Evolutionary conservation across 2,797 vertebrate species (phyloP).

Genomic region (Neostethus bicornis): DNA sequence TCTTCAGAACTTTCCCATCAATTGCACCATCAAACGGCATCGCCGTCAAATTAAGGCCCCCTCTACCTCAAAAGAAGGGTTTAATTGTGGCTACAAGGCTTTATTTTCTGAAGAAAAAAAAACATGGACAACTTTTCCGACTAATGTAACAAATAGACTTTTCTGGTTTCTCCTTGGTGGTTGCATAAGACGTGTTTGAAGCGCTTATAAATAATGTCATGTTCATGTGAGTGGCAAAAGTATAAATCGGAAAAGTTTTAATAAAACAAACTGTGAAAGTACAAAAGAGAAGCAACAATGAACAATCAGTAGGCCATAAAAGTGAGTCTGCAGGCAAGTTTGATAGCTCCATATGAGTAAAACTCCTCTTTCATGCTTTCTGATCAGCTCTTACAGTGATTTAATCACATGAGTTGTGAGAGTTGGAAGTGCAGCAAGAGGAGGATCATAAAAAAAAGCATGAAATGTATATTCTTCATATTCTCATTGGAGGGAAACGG

Average conservation of each 20-base stretch:
- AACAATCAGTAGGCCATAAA: conserved; percentile 42
- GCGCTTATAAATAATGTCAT: conserved; percentile 12
- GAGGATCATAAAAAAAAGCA: conserved; percentile 39
- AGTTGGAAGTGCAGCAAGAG: conserved; percentile 46
- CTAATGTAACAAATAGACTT: conserved; percentile 18
- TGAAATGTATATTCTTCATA: conserved; percentile 50
- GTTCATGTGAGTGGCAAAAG: conserved; percentile 16
- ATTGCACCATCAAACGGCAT: conserved; percentile 81
- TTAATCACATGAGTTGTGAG: conserved; percentile 33
- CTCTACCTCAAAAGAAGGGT: conserved; percentile 41
- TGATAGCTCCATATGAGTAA: conserved; percentile 36
- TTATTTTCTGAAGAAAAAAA: conserved; percentile 36
- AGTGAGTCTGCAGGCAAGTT: conserved; percentile 42
- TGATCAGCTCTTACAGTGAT: conserved; percentile 43
- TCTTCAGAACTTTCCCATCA: conserved; percentile 94
- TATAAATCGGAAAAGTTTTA: conserved; percentile 40
- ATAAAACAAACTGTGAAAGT: conserved; percentile 28
- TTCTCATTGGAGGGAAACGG: conserved; percentile 47
- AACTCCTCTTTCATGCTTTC: conserved; percentile 50
- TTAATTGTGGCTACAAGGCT: conserved; percentile 56
- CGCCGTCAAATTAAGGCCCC: conserved; percentile 46
- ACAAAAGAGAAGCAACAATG: conserved; percentile 37
- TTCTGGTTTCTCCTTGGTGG: conserved; percentile 12
- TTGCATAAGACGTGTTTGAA: conserved; percentile 32
- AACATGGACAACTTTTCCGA: conserved; percentile 22